phyloP scores from a whole-genome alignment of 2,797 vertebrate genomes.

The Pseudomugil gertrudae region DNA sequence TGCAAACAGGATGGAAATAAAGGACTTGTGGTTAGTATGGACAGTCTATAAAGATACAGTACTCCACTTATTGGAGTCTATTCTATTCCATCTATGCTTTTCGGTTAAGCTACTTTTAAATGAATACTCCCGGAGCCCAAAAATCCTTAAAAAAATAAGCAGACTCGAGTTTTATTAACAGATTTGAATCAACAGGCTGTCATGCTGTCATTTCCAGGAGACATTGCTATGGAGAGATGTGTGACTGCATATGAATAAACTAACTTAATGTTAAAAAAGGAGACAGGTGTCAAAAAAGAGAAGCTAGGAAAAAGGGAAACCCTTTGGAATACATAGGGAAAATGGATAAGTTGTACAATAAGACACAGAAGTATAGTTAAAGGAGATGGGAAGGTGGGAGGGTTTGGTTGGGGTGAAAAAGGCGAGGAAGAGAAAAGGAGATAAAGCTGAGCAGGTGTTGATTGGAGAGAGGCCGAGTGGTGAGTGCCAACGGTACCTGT shows the following conservation, averaged over 20 bases:
- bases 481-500: conserved; percentile 80
- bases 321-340: background rate
- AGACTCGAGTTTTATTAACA: conserved; percentile 14
- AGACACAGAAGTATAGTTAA: conserved; percentile 30
- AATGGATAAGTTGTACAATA: conserved; percentile 23
- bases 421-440: conserved; percentile 50
- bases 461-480: conserved; percentile 78
- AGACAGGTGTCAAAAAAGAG: conserved; percentile 20
- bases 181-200: conserved; percentile 40
- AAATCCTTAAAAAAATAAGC: background rate
- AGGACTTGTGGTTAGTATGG: conserved; percentile 29
- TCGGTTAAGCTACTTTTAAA: background rate
- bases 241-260: conserved; percentile 32
- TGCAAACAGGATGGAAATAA: conserved; percentile 37
- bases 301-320: conserved; percentile 16
- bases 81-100: no score
- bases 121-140: background rate
- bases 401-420: conserved; percentile 30
- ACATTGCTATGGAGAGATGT: conserved; percentile 29
- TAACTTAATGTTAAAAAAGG: conserved; percentile 25
- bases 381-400: conserved; percentile 15
- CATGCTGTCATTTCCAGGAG: conserved; percentile 45
- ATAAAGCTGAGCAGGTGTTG: conserved; percentile 79
- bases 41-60: conserved; percentile 14
- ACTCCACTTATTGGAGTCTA: no score